Evolutionary conservation across 2,113 vertebrate genomes (phyloP).

Genomic region (Pterocles burchelli): DNA sequence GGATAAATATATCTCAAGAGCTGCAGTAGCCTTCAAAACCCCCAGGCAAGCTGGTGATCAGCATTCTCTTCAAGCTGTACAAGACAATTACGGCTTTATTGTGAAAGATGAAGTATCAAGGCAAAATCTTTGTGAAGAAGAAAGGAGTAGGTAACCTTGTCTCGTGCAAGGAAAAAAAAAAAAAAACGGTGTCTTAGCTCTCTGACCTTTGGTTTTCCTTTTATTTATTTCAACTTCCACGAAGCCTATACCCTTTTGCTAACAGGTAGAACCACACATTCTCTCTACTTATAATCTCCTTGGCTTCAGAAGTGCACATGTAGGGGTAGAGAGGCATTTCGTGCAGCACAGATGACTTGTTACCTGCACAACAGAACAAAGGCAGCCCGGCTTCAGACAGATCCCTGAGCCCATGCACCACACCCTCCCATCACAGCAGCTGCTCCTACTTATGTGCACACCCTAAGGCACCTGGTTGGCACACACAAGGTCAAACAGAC

Average conservation of each 20-base stretch:
- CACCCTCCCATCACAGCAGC: neutral
- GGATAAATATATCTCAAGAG: neutral
- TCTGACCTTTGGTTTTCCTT: neutral
- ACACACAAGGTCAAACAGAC: neutral
- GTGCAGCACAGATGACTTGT: neutral
- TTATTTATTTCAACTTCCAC: neutral
- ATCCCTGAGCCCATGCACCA: neutral
- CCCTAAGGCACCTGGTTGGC: fast-evolving
- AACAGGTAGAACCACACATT: neutral
- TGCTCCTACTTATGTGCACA: neutral
- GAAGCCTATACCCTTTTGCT: neutral
- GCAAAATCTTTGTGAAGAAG: neutral
- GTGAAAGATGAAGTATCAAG: neutral
- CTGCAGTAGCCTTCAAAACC: neutral
- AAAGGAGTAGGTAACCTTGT: neutral
- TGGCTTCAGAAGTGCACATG: fast-evolving
- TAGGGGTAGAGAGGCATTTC: neutral
- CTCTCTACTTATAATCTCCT: neutral
- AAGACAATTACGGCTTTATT: neutral
- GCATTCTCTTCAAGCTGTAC: neutral
- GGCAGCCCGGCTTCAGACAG: neutral
- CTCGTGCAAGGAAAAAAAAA: neutral
- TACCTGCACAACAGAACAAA: neutral
- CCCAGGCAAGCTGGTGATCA: neutral
- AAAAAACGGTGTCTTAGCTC: neutral